Evolutionary conservation across 2,888 invertebrate species (phyloP).

Genomic region (Andricus quercusramuli): DNA sequence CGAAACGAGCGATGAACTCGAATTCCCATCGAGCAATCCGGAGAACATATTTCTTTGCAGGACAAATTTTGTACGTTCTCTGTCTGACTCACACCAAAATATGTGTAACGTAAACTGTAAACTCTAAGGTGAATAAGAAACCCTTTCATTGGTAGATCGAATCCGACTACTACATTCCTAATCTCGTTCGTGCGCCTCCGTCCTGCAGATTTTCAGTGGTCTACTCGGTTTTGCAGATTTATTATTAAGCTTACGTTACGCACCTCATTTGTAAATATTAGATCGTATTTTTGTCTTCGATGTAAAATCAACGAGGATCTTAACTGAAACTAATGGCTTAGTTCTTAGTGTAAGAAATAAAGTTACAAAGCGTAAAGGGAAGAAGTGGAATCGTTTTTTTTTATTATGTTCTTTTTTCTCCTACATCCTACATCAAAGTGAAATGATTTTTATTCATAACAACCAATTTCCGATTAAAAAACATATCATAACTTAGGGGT

Average conservation of each 20-base stretch:
- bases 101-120: constrained; percentile 30
- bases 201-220: constrained; percentile 26
- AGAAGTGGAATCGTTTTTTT: constrained; percentile 41
- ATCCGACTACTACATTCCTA: constrained; percentile 35
- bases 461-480: too few species aligned
- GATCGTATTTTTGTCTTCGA: constrained; percentile 77
- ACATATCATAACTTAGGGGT: too few species aligned
- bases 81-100: constrained; percentile 15
- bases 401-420: neutral
- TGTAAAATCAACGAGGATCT: constrained; percentile 76
- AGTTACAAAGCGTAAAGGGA: constrained; percentile 71
- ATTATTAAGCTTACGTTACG: constrained; percentile 73
- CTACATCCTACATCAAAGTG: neutral
- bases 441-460: too few species aligned
- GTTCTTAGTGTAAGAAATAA: constrained; percentile 73
- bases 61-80: constrained; percentile 57
- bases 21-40: constrained; percentile 34
- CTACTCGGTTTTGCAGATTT: constrained; percentile 39
- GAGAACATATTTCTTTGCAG: constrained; percentile 58
- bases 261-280: constrained; percentile 78
- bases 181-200: constrained; percentile 33
- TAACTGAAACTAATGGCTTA: constrained; percentile 75
- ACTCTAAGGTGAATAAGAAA: constrained; percentile 5
- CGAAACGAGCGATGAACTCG: constrained; percentile 45
- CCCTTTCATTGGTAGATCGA: constrained; percentile 11